These are phyloP conservation scores for Stenchaetothrips biformis DNA, from an alignment of 2,888 invertebrate species.

Conservation along the genomic window DNA sequence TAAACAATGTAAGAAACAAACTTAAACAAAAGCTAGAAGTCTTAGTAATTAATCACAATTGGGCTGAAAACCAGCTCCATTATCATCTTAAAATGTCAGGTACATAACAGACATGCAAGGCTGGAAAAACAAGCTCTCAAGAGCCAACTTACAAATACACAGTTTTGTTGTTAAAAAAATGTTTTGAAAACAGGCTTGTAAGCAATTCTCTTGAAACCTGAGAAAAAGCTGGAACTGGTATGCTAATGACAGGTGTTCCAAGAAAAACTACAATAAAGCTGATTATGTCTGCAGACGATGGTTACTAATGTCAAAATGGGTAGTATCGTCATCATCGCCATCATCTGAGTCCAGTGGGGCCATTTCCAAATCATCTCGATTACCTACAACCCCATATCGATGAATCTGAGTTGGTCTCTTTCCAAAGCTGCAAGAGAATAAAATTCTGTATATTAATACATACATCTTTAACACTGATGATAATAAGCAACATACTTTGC, in stretches of 20 bases:
- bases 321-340: slow-evolving; percentile 48
- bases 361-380: slow-evolving; percentile 49
- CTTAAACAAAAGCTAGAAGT: slow-evolving; percentile 5
- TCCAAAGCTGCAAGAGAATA: slow-evolving; percentile 41
- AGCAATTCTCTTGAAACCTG: too few relatives aligned
- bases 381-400: slow-evolving; percentile 47
- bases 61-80: not conserved
- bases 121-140: too few relatives aligned
- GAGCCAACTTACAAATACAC: too few relatives aligned
- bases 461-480: not conserved
- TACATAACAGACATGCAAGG: not conserved
- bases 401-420: slow-evolving; percentile 45
- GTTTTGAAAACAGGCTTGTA: too few relatives aligned
- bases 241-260: too few relatives aligned
- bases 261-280: not conserved
- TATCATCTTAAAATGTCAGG: not conserved
- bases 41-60: not conserved
- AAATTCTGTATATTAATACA: not conserved
- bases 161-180: too few relatives aligned
- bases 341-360: slow-evolving; percentile 48
- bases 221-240: too few relatives aligned
- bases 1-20: not conserved
- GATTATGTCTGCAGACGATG: slow-evolving; percentile 33
- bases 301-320: slow-evolving; percentile 46
- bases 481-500: slow-evolving; percentile 10